Evolutionary conservation across 2,113 vertebrate species (phyloP), one percentile per base, ranked within the genome.

Genomic region (Tylochromis polylepis): DNA sequence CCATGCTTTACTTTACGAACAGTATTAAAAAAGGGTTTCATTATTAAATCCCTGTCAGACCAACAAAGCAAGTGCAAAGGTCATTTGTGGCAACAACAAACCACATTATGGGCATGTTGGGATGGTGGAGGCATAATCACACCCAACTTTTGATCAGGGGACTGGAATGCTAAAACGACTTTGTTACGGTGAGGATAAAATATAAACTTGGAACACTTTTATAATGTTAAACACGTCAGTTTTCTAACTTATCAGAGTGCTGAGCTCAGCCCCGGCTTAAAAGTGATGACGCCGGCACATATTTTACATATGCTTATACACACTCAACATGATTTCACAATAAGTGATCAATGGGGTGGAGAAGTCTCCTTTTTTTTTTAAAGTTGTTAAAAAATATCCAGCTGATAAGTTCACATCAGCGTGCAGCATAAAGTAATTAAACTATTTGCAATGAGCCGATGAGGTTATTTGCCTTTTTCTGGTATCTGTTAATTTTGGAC

Each of bases 321-420:
- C 67, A 11, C 27, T 77, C 70, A 51, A 46, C 22, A 27, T 15
- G 16, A 72, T 77, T 77, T 77, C 43, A 77, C 70, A 51, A 75
- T 11, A 75, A 49, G 0, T 77, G 43, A 51, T 77, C 10, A 29
- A 2, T 51, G 24, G 24, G 27, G 24, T 51, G 70, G 10, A 29
- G 16, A 77, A 77, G 49, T 31, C 16, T 12, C 43, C 24, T 49
- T 51, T 75, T 41, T 75, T 41, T 62, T 65, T 4, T 0, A 12
- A 75, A 51, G 16, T 75, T 75, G 43, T 31, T 75, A 11, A 49
- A 51, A 49, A 31, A 31, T 2, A 14, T 8, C 6, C 43, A 31
- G 1, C 43, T 51, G 10, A 31, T 51, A 77, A 51, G 46, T 51
- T 77, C 27, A 51, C 70, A 77, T 20, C 43, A 51, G 43, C 11